These are phyloP conservation scores for Chaetodon trifascialis DNA, from an alignment of 2,113 vertebrate species.

Conservation along the genomic window DNA sequence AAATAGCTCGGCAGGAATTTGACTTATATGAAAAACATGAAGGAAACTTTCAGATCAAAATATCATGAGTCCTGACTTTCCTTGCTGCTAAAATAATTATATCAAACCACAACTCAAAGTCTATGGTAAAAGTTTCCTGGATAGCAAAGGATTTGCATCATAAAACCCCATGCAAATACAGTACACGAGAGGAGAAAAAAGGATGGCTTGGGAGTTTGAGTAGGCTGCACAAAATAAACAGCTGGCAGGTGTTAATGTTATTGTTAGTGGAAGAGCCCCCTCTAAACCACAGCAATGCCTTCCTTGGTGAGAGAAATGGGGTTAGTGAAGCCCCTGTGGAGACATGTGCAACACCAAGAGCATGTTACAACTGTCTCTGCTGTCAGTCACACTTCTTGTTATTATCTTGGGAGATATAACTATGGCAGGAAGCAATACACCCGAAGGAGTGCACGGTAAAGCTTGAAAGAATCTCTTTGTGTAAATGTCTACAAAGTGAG, in stretches of 20 bases:
- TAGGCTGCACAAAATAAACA: constrained; percentile 62
- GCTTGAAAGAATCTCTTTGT: not conserved
- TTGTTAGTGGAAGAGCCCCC: constrained; percentile 65
- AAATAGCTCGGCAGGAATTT: constrained; percentile 40
- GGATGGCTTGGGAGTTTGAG: constrained; percentile 8
- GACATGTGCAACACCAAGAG: constrained; percentile 24
- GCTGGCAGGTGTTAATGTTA: constrained; percentile 78
- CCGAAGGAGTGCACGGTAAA: constrained; percentile 33
- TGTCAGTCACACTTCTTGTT: constrained; percentile 34
- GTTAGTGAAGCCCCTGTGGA: constrained; percentile 59
- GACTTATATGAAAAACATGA: constrained; percentile 31
- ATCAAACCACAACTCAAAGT: constrained; percentile 22
- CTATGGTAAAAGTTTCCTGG: constrained; percentile 55
- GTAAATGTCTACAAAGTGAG: constrained; percentile 15
- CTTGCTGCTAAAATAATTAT: constrained; percentile 12
- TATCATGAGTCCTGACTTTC: constrained; percentile 6
- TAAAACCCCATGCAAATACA: constrained; percentile 55
- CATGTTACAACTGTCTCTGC: constrained; percentile 28
- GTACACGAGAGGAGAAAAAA: constrained; percentile 21
- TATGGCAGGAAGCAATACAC: constrained; percentile 1
- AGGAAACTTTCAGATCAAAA: constrained; percentile 33
- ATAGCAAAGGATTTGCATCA: constrained; percentile 60
- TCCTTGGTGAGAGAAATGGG: constrained; percentile 65
- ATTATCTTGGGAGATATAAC: constrained; percentile 16
- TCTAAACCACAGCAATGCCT: constrained; percentile 66